Conservation (phyloP, 2,797 vertebrate species). For the Furcifer pardalis region DNA sequence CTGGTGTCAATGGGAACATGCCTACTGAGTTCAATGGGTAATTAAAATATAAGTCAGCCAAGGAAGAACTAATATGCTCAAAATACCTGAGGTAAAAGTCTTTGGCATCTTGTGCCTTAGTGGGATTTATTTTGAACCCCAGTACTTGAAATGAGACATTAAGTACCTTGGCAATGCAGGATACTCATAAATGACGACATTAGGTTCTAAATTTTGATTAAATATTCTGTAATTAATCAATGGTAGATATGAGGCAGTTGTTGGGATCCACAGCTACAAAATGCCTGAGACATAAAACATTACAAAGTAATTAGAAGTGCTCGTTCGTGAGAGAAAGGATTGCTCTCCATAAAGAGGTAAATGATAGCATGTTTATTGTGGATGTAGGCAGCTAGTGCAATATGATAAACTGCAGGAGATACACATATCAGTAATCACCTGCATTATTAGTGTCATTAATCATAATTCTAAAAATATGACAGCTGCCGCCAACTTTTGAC, state of each 20-base stretch:
- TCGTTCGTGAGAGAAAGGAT: conserved; percentile 81
- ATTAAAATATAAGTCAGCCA: conserved; percentile 52
- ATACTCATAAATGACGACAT: conserved; percentile 79
- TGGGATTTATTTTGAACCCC: conserved; percentile 78
- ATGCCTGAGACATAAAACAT: conserved; percentile 88
- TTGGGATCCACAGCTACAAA: conserved; percentile 84
- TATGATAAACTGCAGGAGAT: conserved; percentile 90
- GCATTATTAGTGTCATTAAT: conserved; percentile 92
- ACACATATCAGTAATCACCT: conserved; percentile 87
- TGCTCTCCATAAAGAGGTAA: conserved; percentile 87
- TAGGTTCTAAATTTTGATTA: conserved; percentile 88
- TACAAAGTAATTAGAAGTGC: conserved; percentile 86
- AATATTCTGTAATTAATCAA: conserved; percentile 87
- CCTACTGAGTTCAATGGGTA: conserved; percentile 23
- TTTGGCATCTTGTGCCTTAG: conserved; percentile 69
- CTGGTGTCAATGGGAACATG: not conserved
- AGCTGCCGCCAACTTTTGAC: conserved; percentile 81
- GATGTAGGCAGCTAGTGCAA: conserved; percentile 85
- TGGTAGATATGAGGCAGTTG: conserved; percentile 83
- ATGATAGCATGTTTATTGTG: conserved; percentile 92
- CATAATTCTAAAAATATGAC: conserved; percentile 88
- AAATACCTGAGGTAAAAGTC: conserved; percentile 71
- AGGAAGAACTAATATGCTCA: conserved; percentile 72
- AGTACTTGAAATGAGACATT: conserved; percentile 76
- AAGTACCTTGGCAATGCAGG: conserved; percentile 80